Conservation (phyloP, 2,888 invertebrate species). For the Incurvaria masculella region DNA sequence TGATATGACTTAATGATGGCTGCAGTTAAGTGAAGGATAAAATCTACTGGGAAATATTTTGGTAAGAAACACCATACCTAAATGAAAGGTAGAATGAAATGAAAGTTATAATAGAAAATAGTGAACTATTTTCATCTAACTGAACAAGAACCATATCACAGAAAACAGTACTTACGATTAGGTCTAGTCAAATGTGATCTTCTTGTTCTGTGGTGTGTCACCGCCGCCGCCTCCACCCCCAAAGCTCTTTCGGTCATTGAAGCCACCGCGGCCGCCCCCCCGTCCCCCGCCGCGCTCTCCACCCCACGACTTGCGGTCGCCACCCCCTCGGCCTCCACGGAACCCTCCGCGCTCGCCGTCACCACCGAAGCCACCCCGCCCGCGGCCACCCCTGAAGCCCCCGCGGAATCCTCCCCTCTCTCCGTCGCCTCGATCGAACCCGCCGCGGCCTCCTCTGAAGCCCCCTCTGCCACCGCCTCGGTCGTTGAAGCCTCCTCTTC, state of each 20-base stretch:
- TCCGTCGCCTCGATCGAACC: conserved; percentile 23
- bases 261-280: conserved; percentile 37
- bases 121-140: too few species aligned
- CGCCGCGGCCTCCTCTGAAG: conserved; percentile 27
- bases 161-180: background rate
- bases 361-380: conserved; percentile 19
- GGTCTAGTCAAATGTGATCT: conserved; percentile 65
- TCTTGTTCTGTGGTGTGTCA: conserved; percentile 65
- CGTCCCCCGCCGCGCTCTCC: conserved; percentile 43
- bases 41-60: conserved; percentile 1
- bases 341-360: conserved; percentile 19
- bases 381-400: conserved; percentile 15
- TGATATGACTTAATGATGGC: too few species aligned
- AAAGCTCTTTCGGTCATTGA: conserved; percentile 64
- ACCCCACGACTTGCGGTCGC: conserved; percentile 45
- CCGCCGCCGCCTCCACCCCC: conserved; percentile 49
- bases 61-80: conserved; percentile 21
- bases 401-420: conserved; percentile 18
- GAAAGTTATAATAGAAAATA: too few species aligned
- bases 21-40: too few species aligned
- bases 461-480: conserved; percentile 26
- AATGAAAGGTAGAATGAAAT: too few species aligned
- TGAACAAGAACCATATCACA: too few species aligned
- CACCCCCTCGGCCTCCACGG: conserved; percentile 20
- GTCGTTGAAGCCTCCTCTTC: conserved; percentile 24